phyloP scores from a whole-genome alignment of 2,888 invertebrate species.

The Antheraea assamensis region DNA sequence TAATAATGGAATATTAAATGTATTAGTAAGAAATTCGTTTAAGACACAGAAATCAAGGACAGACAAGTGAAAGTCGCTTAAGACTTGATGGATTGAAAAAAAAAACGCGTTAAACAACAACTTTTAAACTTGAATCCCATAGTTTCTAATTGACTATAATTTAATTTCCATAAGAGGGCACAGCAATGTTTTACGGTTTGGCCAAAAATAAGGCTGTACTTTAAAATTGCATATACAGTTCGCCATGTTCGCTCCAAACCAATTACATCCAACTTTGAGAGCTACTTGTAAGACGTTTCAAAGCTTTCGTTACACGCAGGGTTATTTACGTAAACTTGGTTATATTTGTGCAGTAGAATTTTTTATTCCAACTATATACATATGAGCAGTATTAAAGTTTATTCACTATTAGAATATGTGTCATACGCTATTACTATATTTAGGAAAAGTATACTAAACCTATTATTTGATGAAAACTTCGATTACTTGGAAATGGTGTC shows the following conservation, averaged over 20 bases:
- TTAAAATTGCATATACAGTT: conserved; percentile 28
- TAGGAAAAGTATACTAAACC: too few species aligned
- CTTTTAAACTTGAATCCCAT: not conserved
- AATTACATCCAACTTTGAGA: conserved; percentile 41
- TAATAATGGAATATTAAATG: not conserved
- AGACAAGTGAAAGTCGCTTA: not conserved
- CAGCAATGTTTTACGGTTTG: conserved; percentile 25
- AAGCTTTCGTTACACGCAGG: conserved; percentile 21
- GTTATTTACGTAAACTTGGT: conserved; percentile 3
- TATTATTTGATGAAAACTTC: too few species aligned
- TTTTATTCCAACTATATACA: not conserved
- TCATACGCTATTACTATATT: too few species aligned
- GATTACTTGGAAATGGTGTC: too few species aligned
- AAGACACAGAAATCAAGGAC: not conserved
- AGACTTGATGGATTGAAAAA: too few species aligned
- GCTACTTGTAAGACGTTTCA: conserved; percentile 26
- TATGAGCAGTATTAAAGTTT: not conserved
- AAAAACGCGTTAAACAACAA: too few species aligned
- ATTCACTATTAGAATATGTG: too few species aligned
- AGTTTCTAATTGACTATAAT: not conserved
- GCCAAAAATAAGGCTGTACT: conserved; percentile 13
- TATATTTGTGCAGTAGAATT: not conserved
- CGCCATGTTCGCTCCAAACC: conserved; percentile 27
- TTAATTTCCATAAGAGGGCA: conserved; percentile 31
- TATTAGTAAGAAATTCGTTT: not conserved